Percentiles rank a stretch among this genome's conserved stretches.
Conservation (phyloP, 2,888 invertebrate genomes). For the Aspidiotus rigidus region DNA sequence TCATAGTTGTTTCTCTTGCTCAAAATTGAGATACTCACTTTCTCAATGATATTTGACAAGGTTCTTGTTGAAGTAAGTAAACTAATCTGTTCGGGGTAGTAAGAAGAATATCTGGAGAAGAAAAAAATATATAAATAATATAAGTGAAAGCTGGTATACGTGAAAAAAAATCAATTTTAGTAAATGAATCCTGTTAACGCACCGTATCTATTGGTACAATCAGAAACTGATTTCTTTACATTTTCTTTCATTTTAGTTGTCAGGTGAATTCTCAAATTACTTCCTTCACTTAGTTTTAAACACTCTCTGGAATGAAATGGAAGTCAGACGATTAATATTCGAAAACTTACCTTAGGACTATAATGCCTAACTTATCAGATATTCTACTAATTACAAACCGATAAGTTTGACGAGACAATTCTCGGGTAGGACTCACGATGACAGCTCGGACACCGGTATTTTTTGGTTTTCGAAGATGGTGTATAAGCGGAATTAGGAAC, state of each 20-base stretch:
- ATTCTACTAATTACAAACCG: slow-evolving; percentile 28
- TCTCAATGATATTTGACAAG: slow-evolving; percentile 59
- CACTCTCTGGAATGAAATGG: slow-evolving; percentile 44
- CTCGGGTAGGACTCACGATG: slow-evolving; percentile 84
- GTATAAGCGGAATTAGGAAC: slow-evolving; percentile 80
- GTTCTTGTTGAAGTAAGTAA: slow-evolving; percentile 69
- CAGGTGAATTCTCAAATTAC: slow-evolving; percentile 63
- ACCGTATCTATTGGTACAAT: slow-evolving; percentile 70
- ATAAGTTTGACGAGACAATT: slow-evolving; percentile 79
- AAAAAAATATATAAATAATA: background rate
- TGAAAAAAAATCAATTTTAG: slow-evolving; percentile 18
- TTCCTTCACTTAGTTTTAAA: slow-evolving; percentile 61
- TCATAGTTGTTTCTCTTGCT: background rate
- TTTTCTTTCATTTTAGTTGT: slow-evolving; percentile 66
- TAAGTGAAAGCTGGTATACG: slow-evolving; percentile 25
- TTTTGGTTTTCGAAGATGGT: slow-evolving; percentile 58
- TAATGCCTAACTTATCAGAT: background rate
- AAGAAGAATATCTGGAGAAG: slow-evolving; percentile 70
- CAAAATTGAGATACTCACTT: slow-evolving; percentile 50
- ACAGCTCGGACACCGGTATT: slow-evolving; percentile 75
- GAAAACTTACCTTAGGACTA: background rate
- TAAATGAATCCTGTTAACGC: slow-evolving; percentile 39
- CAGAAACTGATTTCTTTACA: slow-evolving; percentile 59
- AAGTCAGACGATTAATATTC: background rate
- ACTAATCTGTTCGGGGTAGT: slow-evolving; percentile 90